Evolutionary conservation across 2,888 invertebrate species (phyloP), one percentile per base, ranked within the genome.

Genomic region (Mesorhabditis spiculigera): DNA sequence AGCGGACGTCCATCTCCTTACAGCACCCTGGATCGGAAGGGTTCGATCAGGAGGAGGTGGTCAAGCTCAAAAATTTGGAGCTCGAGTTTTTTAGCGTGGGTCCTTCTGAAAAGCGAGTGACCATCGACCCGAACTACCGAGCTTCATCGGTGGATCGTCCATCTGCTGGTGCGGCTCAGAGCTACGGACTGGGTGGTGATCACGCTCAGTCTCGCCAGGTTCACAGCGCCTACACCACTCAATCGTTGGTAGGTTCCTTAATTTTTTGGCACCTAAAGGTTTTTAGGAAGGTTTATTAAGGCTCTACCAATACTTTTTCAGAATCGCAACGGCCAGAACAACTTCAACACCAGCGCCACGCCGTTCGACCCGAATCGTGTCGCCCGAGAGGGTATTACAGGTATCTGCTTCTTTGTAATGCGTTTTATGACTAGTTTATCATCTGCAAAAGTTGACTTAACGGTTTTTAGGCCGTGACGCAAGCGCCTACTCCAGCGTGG

Each of bases 111-210:
- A 50, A 50, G n/a, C 58, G 58, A 50, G 58, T 50, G 58, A 50
- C 58, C 8, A 50, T 50, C 58, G 58, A 50, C n/a, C 58, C 58
- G 58, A 50, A 50, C 58, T 50, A 50, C 58, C 58, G 58, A 10
- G 8, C 58, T n/a, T 50, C 58, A 3, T 50, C 58, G 10, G 58
- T 50, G 10, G 58, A 50, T 50, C 58, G 58, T 13, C 58, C 58
- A 50, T 13, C 58, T n/a, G 58, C 8, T 10, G 1, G 58, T 13
- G 58, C 58, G 10, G n/a, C n/a, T 10, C 58, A 50, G n/a, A 50
- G n/a, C 58, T 13, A 13, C 10, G n/a, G n/a, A 50, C 1, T 1
- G 10, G 28, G 28, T 28, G 28, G 28, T 28, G n/a, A 50, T n/a
- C 8, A 10, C 1, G n/a, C 58, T 13, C 10, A 50, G n/a, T 13